Percentiles rank a stretch among this genome's conserved stretches.
These are phyloP conservation scores for Diachasmimorpha longicaudata DNA, from an alignment of 1,140 invertebrate genomes.

Conservation along the genomic window DNA sequence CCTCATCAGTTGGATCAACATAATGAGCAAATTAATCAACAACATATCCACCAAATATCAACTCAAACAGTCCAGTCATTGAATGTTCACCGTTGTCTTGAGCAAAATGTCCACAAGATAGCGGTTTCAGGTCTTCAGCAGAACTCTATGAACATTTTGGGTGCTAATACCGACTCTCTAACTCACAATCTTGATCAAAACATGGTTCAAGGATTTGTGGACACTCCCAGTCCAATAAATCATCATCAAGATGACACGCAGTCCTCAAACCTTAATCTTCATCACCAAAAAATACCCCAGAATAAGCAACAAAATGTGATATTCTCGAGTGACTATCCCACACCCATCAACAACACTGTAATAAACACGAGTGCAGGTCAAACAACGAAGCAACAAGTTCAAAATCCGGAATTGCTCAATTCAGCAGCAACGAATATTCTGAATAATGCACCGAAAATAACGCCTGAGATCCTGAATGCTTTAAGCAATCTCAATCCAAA, in stretches of 20 bases:
- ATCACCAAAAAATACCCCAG: conserved; percentile 33
- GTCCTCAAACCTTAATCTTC: conserved; percentile 32
- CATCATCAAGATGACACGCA: not conserved
- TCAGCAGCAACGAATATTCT: conserved; percentile 52
- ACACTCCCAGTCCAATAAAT: not conserved
- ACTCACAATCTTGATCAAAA: conserved; percentile 30
- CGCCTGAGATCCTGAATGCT: conserved; percentile 58
- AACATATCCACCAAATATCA: conserved; percentile 53
- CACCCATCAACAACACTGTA: not conserved
- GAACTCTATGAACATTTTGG: conserved; percentile 48
- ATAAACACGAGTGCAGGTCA: conserved; percentile 16
- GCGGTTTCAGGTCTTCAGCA: conserved; percentile 41
- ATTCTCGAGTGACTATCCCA: conserved; percentile 8
- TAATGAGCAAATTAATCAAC: conserved; percentile 37
- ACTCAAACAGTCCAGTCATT: conserved; percentile 54
- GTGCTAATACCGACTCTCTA: conserved; percentile 39
- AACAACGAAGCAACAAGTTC: conserved; percentile 32
- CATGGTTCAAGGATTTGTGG: not conserved
- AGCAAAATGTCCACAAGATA: conserved; percentile 51
- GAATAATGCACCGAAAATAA: conserved; percentile 58
- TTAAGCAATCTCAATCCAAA: conserved; percentile 60
- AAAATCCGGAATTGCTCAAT: conserved; percentile 46
- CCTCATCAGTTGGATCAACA: conserved; percentile 28
- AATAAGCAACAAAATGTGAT: conserved; percentile 33
- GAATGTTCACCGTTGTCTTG: conserved; percentile 55